Evolutionary conservation across 2,797 vertebrate genomes (phyloP).

Genomic region (Parauchenoglanis punctatus): DNA sequence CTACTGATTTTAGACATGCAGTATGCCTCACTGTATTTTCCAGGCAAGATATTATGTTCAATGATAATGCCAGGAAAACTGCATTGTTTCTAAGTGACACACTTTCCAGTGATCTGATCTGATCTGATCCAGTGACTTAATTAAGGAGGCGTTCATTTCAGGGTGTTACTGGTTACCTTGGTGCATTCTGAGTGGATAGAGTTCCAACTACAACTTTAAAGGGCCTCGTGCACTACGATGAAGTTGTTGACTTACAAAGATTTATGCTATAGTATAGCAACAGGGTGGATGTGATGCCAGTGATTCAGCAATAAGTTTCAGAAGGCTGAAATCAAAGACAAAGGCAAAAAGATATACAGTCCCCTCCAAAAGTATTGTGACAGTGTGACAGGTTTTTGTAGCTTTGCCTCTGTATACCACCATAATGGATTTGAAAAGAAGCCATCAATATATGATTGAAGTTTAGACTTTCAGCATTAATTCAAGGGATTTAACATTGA

Average conservation of each 20-base stretch:
- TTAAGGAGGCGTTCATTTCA: conserved; percentile 51
- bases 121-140: conserved; percentile 49
- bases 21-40: background rate
- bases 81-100: conserved; percentile 25
- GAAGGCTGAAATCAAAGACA: background rate
- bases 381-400: too few relatives aligned
- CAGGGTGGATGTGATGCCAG: conserved; percentile 17
- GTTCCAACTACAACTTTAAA: conserved; percentile 33
- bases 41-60: background rate
- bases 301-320: conserved; percentile 4
- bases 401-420: too few relatives aligned
- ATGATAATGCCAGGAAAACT: conserved; percentile 19
- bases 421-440: too few relatives aligned
- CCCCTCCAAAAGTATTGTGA: too few relatives aligned
- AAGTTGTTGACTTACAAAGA: background rate
- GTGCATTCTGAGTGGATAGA: conserved; percentile 29
- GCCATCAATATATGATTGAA: too few relatives aligned
- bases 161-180: conserved; percentile 50
- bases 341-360: background rate
- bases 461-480: too few relatives aligned
- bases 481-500: too few relatives aligned
- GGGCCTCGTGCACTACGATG: background rate
- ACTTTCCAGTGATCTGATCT: conserved; percentile 21
- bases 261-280: background rate
- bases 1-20: background rate